A percentile compares a stretch with the other conserved stretches of the same genome.
phyloP scores from a whole-genome alignment of 2,888 invertebrate genomes.

The Artemia sp. region DNA sequence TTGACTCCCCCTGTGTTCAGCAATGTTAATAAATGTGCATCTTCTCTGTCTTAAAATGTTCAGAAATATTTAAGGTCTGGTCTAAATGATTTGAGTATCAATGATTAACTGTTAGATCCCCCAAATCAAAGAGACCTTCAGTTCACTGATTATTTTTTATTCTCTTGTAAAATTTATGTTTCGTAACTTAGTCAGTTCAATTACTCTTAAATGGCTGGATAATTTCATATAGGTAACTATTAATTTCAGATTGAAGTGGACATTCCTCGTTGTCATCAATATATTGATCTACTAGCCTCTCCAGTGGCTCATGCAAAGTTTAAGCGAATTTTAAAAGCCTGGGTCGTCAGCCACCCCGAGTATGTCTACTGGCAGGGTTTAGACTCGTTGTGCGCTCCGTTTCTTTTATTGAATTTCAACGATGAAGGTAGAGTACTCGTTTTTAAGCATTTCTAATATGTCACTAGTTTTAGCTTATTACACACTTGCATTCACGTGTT shows the following conservation, averaged over 20 bases:
- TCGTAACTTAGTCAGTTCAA: no score
- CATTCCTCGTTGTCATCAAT: slow-evolving; percentile 96
- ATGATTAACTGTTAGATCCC: no score
- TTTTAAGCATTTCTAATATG: slow-evolving; percentile 76
- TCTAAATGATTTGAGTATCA: no score
- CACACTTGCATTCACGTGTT: no score
- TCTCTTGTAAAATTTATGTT: background rate
- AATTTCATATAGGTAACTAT: slow-evolving; percentile 15
- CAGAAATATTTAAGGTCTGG: no score
- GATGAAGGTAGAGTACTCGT: slow-evolving; percentile 54
- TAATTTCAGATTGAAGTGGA: slow-evolving; percentile 79
- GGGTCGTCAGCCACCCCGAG: slow-evolving; percentile 81
- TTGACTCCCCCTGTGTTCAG: no score
- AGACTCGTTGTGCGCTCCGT: slow-evolving; percentile 93
- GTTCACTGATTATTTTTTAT: background rate
- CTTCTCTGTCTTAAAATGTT: no score
- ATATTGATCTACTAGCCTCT: slow-evolving; percentile 87
- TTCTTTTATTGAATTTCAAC: slow-evolving; percentile 87
- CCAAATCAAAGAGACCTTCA: no score
- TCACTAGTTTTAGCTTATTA: slow-evolving; percentile 41
- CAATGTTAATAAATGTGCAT: no score
- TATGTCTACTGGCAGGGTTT: slow-evolving; percentile 99
- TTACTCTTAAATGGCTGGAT: background rate
- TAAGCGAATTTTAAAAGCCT: slow-evolving; percentile 83
- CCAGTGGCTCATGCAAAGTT: slow-evolving; percentile 78